phyloP scores from a whole-genome alignment of 2,888 invertebrate species.

The Agriopis aurantiaria region DNA sequence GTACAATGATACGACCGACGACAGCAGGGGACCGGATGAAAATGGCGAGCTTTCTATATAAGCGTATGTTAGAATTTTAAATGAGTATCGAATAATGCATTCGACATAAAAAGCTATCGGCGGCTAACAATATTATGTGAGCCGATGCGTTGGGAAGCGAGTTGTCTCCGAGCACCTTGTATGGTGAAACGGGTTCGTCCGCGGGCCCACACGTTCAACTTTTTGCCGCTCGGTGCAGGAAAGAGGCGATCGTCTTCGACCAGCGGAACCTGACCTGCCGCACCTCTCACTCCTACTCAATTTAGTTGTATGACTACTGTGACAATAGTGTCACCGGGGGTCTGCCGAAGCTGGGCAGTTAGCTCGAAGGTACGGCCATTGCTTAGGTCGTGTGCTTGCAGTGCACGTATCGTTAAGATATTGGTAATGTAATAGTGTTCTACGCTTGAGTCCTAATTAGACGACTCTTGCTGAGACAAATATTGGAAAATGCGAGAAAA shows the following conservation, averaged over 20 bases:
- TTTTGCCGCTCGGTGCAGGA: slow-evolving; percentile 80
- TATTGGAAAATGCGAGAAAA: slow-evolving; percentile 22
- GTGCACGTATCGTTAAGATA: slow-evolving; percentile 78
- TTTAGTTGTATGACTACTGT: slow-evolving; percentile 41
- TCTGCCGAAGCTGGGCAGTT: slow-evolving; percentile 64
- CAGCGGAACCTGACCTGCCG: slow-evolving; percentile 61
- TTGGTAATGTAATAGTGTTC: slow-evolving; percentile 78
- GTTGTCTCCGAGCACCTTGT: slow-evolving; percentile 80
- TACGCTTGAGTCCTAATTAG: slow-evolving; percentile 70
- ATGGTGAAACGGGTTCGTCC: slow-evolving; percentile 84
- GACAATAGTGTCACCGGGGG: slow-evolving; percentile 60
- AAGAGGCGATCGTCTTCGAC: slow-evolving; percentile 71
- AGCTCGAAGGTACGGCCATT: slow-evolving; percentile 71
- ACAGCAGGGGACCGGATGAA: slow-evolving; percentile 79
- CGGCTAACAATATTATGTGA: slow-evolving; percentile 85
- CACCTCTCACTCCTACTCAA: slow-evolving; percentile 54
- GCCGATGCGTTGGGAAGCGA: slow-evolving; percentile 83
- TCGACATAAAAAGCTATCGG: slow-evolving; percentile 85
- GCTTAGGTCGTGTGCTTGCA: slow-evolving; percentile 77
- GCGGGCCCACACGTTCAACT: slow-evolving; percentile 85
- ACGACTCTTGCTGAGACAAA: slow-evolving; percentile 44
- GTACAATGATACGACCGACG: slow-evolving; percentile 66
- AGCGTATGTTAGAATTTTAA: slow-evolving; percentile 86
- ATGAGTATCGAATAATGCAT: slow-evolving; percentile 87
- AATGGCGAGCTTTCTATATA: slow-evolving; percentile 84